Evolutionary conservation across 2,888 invertebrate genomes (phyloP).

Genomic region (Lamellibrachia satsuma): DNA sequence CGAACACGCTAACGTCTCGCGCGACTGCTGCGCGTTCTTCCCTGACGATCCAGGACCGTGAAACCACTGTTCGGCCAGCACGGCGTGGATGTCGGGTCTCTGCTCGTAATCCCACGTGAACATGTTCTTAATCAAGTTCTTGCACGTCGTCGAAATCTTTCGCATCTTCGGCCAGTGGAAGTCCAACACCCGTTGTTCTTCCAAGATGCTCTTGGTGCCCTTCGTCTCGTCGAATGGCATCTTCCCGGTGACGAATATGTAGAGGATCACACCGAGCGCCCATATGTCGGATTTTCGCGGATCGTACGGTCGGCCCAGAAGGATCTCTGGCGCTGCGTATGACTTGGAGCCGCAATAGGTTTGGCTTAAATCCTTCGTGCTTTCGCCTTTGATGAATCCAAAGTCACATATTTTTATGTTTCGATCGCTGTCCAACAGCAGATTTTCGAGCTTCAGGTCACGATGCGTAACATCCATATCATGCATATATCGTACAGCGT

Average conservation of each 20-base stretch:
- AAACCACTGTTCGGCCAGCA: slow-evolving; percentile 22
- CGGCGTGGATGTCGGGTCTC: neutral
- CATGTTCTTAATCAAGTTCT: slow-evolving; percentile 50
- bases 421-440: slow-evolving; percentile 66
- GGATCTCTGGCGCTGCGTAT: slow-evolving; percentile 67
- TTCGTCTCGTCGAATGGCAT: slow-evolving; percentile 68
- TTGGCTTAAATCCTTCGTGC: slow-evolving; percentile 60
- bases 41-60: neutral
- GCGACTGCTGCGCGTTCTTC: neutral
- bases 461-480: slow-evolving; percentile 66
- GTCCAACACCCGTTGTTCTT: slow-evolving; percentile 56
- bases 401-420: slow-evolving; percentile 67
- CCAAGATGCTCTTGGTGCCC: slow-evolving; percentile 59
- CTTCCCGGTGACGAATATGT: slow-evolving; percentile 66
- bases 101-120: slow-evolving; percentile 50
- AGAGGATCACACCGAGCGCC: slow-evolving; percentile 68
- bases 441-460: slow-evolving; percentile 69
- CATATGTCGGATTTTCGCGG: slow-evolving; percentile 67
- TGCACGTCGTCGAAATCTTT: slow-evolving; percentile 49
- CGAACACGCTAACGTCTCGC: slow-evolving; percentile 14
- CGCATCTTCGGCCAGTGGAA: slow-evolving; percentile 50
- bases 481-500: slow-evolving; percentile 66
- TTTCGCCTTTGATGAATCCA: slow-evolving; percentile 64
- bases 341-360: slow-evolving; percentile 70
- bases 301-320: slow-evolving; percentile 68